Evolutionary conservation across 1,140 invertebrate genomes (phyloP).

Genomic region (Danaus melanippus): DNA sequence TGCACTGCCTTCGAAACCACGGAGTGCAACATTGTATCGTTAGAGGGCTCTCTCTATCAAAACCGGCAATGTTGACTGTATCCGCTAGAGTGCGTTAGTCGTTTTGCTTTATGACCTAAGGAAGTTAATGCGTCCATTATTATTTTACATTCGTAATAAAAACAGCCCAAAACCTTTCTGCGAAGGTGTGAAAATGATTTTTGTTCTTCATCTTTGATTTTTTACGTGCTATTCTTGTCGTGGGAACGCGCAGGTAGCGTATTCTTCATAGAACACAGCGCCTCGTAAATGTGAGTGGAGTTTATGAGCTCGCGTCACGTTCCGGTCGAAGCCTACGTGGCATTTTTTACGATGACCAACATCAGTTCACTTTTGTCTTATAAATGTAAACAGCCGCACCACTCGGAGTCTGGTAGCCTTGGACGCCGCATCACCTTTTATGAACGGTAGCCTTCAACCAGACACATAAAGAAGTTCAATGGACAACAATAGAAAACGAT

Average conservation of each 20-base stretch:
- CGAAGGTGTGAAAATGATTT: constrained; percentile 70
- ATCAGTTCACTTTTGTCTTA: constrained; percentile 20
- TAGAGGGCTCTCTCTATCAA: constrained; percentile 36
- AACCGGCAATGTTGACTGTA: constrained; percentile 6
- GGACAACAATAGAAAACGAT: too few relatives aligned
- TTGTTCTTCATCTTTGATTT: constrained; percentile 49
- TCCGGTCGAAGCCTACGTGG: constrained; percentile 23
- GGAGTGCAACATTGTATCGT: neutral
- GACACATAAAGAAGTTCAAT: too few relatives aligned
- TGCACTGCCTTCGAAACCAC: too few relatives aligned
- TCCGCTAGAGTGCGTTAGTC: too few relatives aligned
- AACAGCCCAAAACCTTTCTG: constrained; percentile 51
- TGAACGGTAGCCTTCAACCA: too few relatives aligned
- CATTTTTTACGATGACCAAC: constrained; percentile 18
- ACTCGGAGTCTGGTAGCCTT: too few relatives aligned
- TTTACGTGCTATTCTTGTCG: constrained; percentile 44
- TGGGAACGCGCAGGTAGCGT: constrained; percentile 56
- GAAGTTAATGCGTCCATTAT: constrained; percentile 52
- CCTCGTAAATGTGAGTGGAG: constrained; percentile 37
- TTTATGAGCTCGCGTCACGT: constrained; percentile 37
- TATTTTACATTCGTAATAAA: constrained; percentile 66
- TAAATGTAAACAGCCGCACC: constrained; percentile 5
- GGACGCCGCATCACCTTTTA: too few relatives aligned
- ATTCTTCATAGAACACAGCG: constrained; percentile 38
- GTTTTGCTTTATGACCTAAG: constrained; percentile 15